These are phyloP conservation scores for Drosophila leontia DNA, from an alignment of 1,140 invertebrate genomes.

Conservation along the genomic window DNA sequence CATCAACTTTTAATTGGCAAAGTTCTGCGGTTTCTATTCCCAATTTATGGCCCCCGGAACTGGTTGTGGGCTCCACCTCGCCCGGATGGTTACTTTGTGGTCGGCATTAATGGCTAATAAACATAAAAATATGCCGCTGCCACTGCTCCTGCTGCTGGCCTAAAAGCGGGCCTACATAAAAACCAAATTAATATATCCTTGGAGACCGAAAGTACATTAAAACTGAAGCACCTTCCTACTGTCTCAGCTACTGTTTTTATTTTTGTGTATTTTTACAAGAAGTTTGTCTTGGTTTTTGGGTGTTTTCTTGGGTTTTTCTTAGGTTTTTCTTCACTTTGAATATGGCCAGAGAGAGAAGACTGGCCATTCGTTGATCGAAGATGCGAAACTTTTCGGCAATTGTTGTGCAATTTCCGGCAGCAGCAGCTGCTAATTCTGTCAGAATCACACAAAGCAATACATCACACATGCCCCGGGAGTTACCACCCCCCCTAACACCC, in stretches of 20 bases:
- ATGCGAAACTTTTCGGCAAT: constrained; percentile 52
- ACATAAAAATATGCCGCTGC: constrained; percentile 62
- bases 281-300: no score
- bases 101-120: constrained; percentile 75
- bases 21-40: constrained; percentile 40
- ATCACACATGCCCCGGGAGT: constrained; percentile 60
- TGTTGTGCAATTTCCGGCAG: constrained; percentile 77
- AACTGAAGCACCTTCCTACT: constrained; percentile 11
- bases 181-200: constrained; percentile 82
- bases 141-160: constrained; percentile 12
- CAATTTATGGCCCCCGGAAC: constrained; percentile 9
- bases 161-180: constrained; percentile 69
- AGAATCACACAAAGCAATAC: constrained; percentile 82
- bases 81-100: constrained; percentile 40
- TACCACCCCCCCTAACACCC: not conserved
- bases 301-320: not conserved
- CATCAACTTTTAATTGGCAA: constrained; percentile 76
- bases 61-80: not conserved
- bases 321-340: constrained; percentile 26
- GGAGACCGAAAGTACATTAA: constrained; percentile 71
- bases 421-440: constrained; percentile 82
- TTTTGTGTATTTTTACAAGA: not conserved
- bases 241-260: not conserved
- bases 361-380: constrained; percentile 44
- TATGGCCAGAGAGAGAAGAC: constrained; percentile 9